These are phyloP conservation scores for Thunnus thynnus DNA, from an alignment of 2,113 vertebrate genomes.

Conservation along the genomic window DNA sequence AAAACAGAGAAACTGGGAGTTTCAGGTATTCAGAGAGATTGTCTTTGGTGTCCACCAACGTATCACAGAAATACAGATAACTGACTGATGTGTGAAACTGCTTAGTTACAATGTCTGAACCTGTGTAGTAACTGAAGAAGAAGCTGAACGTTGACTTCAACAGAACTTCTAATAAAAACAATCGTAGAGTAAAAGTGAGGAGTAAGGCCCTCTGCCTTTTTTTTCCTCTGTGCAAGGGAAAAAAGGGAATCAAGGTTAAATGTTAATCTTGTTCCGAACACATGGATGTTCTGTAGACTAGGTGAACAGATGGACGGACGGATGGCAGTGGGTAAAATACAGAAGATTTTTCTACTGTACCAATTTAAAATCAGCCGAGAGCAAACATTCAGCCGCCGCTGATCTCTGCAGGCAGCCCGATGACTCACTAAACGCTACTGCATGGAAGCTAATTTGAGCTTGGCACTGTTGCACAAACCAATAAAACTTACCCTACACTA, in stretches of 20 bases:
- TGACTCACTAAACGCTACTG: slow-evolving; percentile 23
- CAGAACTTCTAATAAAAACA: slow-evolving; percentile 8
- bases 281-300: slow-evolving; percentile 10
- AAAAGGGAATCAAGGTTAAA: background rate
- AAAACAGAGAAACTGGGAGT: background rate
- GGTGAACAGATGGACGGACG: slow-evolving; percentile 41
- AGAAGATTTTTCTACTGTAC: slow-evolving; percentile 9
- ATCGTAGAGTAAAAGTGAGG: slow-evolving; percentile 27
- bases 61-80: background rate
- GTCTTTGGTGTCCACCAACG: slow-evolving; percentile 63
- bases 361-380: slow-evolving; percentile 1
- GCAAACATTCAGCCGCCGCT: slow-evolving; percentile 34
- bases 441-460: slow-evolving; percentile 19
- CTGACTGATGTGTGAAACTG: background rate
- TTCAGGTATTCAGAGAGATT: slow-evolving; percentile 29
- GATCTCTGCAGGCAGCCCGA: slow-evolving; percentile 18
- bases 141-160: background rate
- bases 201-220: slow-evolving; percentile 2
- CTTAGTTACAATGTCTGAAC: background rate
- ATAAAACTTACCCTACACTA: slow-evolving; percentile 35
- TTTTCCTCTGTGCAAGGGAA: background rate
- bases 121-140: background rate
- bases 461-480: slow-evolving; percentile 29
- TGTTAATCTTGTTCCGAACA: background rate
- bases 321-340: slow-evolving; percentile 41